Evolutionary conservation across 2,888 invertebrate genomes (phyloP).

Genomic region (Spicauda simplicius): DNA sequence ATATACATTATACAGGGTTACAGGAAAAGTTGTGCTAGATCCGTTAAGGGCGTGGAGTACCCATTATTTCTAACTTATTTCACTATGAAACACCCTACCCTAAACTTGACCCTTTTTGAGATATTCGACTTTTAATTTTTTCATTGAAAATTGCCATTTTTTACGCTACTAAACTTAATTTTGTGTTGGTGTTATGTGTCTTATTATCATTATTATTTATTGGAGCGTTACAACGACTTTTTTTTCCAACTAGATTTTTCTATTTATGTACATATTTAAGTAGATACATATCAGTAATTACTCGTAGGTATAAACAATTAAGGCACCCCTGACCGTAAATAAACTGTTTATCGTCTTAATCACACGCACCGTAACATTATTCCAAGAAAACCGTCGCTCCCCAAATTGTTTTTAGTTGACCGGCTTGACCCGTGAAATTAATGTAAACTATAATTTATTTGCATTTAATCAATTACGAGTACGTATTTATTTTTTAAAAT

Average conservation of each 20-base stretch:
- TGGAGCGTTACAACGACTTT: no score
- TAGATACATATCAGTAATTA: slow-evolving; percentile 32
- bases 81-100: no score
- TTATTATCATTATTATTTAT: no score
- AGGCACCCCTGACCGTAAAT: slow-evolving; percentile 20
- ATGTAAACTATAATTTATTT: slow-evolving; percentile 11
- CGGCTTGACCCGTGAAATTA: slow-evolving; percentile 10
- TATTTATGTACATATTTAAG: slow-evolving; percentile 17
- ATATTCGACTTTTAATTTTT: no score
- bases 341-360: slow-evolving; percentile 28
- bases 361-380: slow-evolving; percentile 30
- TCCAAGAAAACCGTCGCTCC: slow-evolving; percentile 19
- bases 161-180: no score
- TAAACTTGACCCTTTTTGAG: no score
- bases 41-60: no score
- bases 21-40: no score
- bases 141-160: no score
- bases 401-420: slow-evolving; percentile 10
- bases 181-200: no score
- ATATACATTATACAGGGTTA: no score
- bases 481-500: neutral
- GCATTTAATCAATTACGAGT: neutral
- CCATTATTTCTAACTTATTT: no score
- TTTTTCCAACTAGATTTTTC: neutral
- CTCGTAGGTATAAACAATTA: slow-evolving; percentile 9